Evolutionary conservation across 2,888 invertebrate species (phyloP).

Genomic region (Dynastes tityus): DNA sequence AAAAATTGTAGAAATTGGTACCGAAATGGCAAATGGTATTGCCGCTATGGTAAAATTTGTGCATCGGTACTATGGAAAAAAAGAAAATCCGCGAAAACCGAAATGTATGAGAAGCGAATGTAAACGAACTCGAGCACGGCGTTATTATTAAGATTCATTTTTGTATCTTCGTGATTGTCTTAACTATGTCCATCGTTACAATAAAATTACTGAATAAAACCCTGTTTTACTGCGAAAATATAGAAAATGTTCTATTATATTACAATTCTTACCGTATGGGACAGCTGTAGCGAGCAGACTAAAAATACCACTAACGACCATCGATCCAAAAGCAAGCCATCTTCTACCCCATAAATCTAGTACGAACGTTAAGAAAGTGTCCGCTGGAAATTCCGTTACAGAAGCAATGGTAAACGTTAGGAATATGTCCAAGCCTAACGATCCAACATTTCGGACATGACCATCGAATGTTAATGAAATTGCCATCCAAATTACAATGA

Average conservation of each 20-base stretch:
- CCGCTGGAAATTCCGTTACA: conserved; percentile 89
- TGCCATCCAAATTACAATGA: conserved; percentile 92
- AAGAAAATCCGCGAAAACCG: conserved; percentile 33
- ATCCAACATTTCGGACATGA: conserved; percentile 90
- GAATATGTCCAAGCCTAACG: conserved; percentile 85
- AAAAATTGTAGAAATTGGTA: conserved; percentile 55
- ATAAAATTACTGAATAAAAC: conserved; percentile 11
- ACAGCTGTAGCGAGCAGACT: conserved; percentile 84
- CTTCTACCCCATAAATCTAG: conserved; percentile 88
- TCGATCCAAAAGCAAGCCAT: conserved; percentile 88
- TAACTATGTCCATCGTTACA: background rate
- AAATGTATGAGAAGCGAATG: conserved; percentile 29
- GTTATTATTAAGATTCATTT: background rate
- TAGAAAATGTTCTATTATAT: background rate
- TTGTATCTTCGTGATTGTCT: background rate
- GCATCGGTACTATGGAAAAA: conserved; percentile 51
- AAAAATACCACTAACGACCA: conserved; percentile 86
- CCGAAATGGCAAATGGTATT: conserved; percentile 56
- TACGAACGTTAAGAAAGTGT: conserved; percentile 84
- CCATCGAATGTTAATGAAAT: conserved; percentile 91
- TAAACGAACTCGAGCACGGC: background rate
- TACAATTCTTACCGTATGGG: conserved; percentile 76
- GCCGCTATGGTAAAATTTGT: conserved; percentile 58
- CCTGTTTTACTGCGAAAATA: background rate
- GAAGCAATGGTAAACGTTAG: conserved; percentile 89